Evolutionary conservation across 2,888 invertebrate species (phyloP).

Genomic region (Dexiosoma caninum): DNA sequence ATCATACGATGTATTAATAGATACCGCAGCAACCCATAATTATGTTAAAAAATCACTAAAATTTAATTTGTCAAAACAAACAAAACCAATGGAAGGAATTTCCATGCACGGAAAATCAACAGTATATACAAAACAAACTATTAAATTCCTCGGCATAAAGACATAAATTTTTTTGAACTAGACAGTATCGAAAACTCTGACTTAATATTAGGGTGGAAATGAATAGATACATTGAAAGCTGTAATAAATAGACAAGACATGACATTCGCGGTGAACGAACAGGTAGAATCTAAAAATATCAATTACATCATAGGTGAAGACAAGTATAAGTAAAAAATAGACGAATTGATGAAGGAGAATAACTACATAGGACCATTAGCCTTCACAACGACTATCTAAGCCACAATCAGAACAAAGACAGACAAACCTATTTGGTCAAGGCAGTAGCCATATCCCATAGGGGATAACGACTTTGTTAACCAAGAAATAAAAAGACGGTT

Average conservation of each 20-base stretch:
- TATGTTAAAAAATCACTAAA: constrained; percentile 12
- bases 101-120: constrained; percentile 6
- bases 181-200: background rate
- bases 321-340: background rate
- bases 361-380: too few species aligned
- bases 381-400: constrained; percentile 7
- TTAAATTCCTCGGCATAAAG: constrained; percentile 14
- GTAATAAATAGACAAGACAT: constrained; percentile 1
- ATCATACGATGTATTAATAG: constrained; percentile 24
- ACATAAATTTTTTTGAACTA: constrained; percentile 15
- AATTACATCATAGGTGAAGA: too few species aligned
- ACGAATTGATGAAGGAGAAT: constrained; percentile 17
- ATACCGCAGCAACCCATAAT: constrained; percentile 24
- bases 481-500: background rate
- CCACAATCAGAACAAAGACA: constrained; percentile 13
- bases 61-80: background rate
- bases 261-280: background rate
- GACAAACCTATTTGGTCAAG: too few species aligned
- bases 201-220: too few species aligned
- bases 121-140: constrained; percentile 14
- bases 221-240: background rate
- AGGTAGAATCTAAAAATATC: background rate
- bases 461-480: too few species aligned
- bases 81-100: constrained; percentile 7
- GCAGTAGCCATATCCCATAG: too few species aligned